phyloP scores from a whole-genome alignment of 2,797 vertebrate species.

The Notolabrus celidotus region DNA sequence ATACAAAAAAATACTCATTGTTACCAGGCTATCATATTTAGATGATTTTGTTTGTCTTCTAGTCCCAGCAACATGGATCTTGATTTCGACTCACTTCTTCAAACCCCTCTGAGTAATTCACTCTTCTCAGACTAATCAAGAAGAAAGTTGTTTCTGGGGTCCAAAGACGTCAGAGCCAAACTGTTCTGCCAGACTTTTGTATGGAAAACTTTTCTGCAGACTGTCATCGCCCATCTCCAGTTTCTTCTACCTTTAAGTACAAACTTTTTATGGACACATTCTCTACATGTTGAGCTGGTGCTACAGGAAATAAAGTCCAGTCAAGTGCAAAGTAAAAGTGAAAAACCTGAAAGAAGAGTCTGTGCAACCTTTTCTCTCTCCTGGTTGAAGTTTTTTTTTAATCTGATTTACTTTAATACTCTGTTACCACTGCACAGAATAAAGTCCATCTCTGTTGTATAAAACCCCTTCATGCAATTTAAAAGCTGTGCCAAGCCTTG shows the following conservation, averaged over 20 bases:
- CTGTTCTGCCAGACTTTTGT: background rate
- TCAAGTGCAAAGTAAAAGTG: slow-evolving; percentile 15
- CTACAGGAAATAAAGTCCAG: background rate
- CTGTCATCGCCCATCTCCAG: slow-evolving; percentile 9
- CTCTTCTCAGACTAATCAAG: slow-evolving; percentile 22
- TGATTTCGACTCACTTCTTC: slow-evolving; percentile 29
- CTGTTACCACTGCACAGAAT: background rate
- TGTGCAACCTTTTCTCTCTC: background rate
- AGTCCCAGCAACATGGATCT: slow-evolving; percentile 52
- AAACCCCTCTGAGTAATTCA: slow-evolving; percentile 14
- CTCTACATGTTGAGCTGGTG: slow-evolving; percentile 19
- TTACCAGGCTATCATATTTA: background rate
- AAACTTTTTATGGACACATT: background rate
- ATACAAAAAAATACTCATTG: background rate
- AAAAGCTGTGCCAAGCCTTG: background rate
- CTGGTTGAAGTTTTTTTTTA: slow-evolving; percentile 3
- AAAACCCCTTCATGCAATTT: slow-evolving; percentile 3
- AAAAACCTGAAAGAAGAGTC: background rate
- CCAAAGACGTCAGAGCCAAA: slow-evolving; percentile 18
- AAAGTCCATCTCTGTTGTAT: slow-evolving; percentile 8
- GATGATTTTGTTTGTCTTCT: slow-evolving; percentile 31
- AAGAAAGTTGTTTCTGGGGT: slow-evolving; percentile 10
- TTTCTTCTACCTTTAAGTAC: slow-evolving; percentile 12
- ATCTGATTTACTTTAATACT: background rate
- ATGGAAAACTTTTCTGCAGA: slow-evolving; percentile 5